Conservation (phyloP, 2,888 invertebrate genomes). For the Strigamia transsilvanica region DNA sequence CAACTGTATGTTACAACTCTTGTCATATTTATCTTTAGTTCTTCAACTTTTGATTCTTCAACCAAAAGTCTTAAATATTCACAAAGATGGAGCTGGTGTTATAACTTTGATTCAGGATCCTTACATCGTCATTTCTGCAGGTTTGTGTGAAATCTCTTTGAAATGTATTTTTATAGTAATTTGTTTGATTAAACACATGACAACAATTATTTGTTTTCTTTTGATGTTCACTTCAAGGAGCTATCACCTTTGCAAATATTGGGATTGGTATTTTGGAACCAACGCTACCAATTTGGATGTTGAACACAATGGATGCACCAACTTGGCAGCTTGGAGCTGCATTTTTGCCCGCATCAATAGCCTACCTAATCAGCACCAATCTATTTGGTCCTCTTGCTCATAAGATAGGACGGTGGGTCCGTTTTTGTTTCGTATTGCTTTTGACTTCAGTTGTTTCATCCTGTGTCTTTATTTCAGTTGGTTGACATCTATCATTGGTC, state of each 20-base stretch:
- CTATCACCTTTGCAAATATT: conserved; percentile 97
- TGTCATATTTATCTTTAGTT: conserved; percentile 68
- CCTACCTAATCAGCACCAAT: conserved; percentile 96
- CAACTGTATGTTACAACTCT: no score
- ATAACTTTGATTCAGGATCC: conserved; percentile 90
- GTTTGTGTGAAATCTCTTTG: conserved; percentile 70
- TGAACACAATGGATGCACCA: conserved; percentile 95
- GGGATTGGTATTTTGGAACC: conserved; percentile 99
- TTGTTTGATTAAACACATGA: no score
- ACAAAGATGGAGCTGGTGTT: conserved; percentile 91
- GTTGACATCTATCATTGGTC: conserved; percentile 92
- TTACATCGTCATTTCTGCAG: conserved; percentile 96
- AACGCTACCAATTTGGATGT: conserved; percentile 99
- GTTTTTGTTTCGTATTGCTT: background rate
- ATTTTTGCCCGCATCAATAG: conserved; percentile 95
- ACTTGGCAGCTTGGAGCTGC: conserved; percentile 96
- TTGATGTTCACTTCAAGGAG: conserved; percentile 77
- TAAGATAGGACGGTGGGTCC: conserved; percentile 80
- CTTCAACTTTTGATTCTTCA: conserved; percentile 94
- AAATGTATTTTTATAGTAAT: no score
- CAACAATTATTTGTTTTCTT: no score
- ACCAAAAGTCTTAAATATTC: conserved; percentile 89
- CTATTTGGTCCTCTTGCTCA: conserved; percentile 97
- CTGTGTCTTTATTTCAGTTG: conserved; percentile 71
- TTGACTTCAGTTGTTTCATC: no score